Conservation (phyloP, 2,888 invertebrate species). For the Aelia acuminata region DNA sequence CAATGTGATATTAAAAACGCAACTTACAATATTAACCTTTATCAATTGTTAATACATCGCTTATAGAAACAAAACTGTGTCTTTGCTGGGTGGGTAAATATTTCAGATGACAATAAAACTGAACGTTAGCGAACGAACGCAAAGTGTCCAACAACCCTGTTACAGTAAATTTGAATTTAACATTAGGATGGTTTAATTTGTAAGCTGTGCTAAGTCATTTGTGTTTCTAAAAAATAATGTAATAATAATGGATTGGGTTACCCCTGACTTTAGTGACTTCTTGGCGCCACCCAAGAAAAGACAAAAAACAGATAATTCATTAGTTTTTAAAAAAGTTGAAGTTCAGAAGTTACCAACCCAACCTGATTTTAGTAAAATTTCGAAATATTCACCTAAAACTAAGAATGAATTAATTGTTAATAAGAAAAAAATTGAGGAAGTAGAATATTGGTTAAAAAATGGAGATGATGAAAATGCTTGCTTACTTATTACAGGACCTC, state of each 20-base stretch:
- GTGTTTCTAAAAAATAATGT: not conserved
- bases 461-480: slow-evolving; percentile 52
- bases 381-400: slow-evolving; percentile 54
- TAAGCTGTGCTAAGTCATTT: not conserved
- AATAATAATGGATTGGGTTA: slow-evolving; percentile 61
- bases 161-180: not conserved
- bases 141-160: not conserved
- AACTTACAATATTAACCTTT: no score
- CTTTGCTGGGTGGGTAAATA: no score
- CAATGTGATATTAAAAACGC: no score
- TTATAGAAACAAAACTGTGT: no score
- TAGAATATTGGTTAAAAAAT: slow-evolving; percentile 62
- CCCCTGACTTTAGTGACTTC: slow-evolving; percentile 61
- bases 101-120: not conserved
- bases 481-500: slow-evolving; percentile 61
- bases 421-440: slow-evolving; percentile 63
- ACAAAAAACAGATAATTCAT: slow-evolving; percentile 47
- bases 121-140: not conserved
- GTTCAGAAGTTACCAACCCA: not conserved
- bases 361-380: not conserved
- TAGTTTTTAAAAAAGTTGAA: not conserved
- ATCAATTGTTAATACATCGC: no score
- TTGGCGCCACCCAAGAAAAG: slow-evolving; percentile 58
- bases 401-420: slow-evolving; percentile 62
- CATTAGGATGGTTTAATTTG: not conserved